Conservation (phyloP, 1,140 invertebrate species). For the Macrotrachela quadricornifera region DNA sequence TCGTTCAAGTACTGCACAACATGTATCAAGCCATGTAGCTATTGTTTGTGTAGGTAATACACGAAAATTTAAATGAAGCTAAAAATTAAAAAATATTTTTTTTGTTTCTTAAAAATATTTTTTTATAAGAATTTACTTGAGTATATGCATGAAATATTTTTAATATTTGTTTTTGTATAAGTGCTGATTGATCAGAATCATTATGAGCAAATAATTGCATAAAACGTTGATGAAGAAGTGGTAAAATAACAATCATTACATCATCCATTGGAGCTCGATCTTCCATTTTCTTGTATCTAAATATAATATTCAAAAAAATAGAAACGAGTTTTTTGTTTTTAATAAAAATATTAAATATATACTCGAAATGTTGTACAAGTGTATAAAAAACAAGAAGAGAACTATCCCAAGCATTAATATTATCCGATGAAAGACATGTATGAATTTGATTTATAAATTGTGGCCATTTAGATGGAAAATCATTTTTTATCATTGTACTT, state of each 20-base stretch:
- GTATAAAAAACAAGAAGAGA: conserved; percentile 74
- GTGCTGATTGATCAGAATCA: conserved; percentile 57
- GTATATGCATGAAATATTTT: conserved; percentile 87
- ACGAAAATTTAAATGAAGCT: background rate
- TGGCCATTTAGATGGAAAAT: conserved; percentile 85
- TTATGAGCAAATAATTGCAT: conserved; percentile 46
- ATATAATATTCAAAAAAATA: too few species aligned
- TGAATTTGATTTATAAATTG: conserved; percentile 84
- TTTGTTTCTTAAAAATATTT: background rate
- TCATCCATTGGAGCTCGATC: conserved; percentile 68
- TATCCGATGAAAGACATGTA: conserved; percentile 58
- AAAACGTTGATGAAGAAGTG: conserved; percentile 68
- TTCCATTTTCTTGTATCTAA: conserved; percentile 61
- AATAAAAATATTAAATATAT: too few species aligned
- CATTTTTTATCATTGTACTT: conserved; percentile 71
- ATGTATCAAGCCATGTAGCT: background rate
- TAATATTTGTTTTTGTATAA: conserved; percentile 81
- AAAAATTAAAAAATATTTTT: background rate
- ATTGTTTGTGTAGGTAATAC: background rate
- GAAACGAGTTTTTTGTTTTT: too few species aligned
- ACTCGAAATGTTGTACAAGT: too few species aligned
- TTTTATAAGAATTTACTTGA: conserved; percentile 45
- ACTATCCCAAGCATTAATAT: conserved; percentile 59
- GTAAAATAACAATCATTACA: conserved; percentile 76
- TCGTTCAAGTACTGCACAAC: background rate